phyloP scores from a whole-genome alignment of 2,888 invertebrate genomes.

The Leucozona laternaria region DNA sequence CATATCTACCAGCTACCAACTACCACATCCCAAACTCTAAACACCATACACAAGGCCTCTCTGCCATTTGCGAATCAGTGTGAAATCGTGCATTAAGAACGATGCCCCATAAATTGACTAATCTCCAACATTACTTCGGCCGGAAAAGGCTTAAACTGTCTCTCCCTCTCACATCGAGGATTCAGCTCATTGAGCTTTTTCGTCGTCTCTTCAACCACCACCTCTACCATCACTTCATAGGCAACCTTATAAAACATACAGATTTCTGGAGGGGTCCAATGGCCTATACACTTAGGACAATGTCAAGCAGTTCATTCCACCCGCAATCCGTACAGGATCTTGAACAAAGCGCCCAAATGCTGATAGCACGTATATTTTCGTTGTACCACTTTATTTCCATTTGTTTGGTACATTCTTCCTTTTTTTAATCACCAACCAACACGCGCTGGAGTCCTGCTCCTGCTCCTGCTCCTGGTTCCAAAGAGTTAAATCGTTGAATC shows the following conservation, averaged over 20 bases:
- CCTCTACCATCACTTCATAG: background rate
- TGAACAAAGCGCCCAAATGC: slow-evolving; percentile 43
- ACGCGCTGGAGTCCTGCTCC: slow-evolving; percentile 28
- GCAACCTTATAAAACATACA: slow-evolving; percentile 15
- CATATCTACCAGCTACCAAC: background rate
- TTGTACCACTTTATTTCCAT: slow-evolving; percentile 47
- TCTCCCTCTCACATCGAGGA: slow-evolving; percentile 33
- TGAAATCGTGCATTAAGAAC: slow-evolving; percentile 69
- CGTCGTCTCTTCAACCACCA: background rate
- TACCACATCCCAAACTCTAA: background rate
- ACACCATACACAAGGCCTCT: background rate
- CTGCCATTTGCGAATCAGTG: slow-evolving; percentile 32
- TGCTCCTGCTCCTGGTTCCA: too few relatives aligned
- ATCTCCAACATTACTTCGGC: slow-evolving; percentile 67
- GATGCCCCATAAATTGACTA: slow-evolving; percentile 73
- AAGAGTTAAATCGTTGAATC: slow-evolving; percentile 66
- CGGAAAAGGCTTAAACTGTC: slow-evolving; percentile 67
- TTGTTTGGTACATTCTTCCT: background rate
- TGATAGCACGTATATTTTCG: slow-evolving; percentile 65
- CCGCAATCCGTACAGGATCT: slow-evolving; percentile 26
- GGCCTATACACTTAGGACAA: slow-evolving; percentile 61
- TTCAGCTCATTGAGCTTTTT: slow-evolving; percentile 63
- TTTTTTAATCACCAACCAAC: slow-evolving; percentile 45
- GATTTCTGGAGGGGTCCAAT: slow-evolving; percentile 13
- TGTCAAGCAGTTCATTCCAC: slow-evolving; percentile 75